Conservation (phyloP, 2,113 vertebrate genomes). For the Eleginops maclovinus region DNA sequence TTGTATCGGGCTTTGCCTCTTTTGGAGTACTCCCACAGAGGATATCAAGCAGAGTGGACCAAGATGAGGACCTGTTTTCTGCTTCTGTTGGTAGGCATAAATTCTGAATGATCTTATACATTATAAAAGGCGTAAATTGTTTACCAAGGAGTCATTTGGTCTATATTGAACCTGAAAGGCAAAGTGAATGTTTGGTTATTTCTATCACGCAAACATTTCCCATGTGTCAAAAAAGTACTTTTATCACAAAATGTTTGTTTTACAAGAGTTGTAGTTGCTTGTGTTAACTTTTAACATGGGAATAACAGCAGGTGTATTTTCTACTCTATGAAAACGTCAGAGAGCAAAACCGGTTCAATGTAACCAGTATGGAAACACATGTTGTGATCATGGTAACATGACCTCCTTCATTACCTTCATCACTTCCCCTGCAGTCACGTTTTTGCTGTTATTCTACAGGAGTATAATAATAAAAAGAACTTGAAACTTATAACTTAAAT, state of each 20-base stretch:
- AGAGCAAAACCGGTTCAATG: constrained; percentile 13
- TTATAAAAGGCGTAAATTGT: not conserved
- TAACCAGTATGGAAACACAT: not conserved
- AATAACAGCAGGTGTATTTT: no score
- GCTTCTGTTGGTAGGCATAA: constrained; percentile 68
- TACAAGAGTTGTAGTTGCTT: not conserved
- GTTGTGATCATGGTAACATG: not conserved
- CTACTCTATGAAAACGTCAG: no score
- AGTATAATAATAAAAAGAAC: no score
- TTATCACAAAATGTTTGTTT: not conserved
- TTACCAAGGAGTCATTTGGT: not conserved
- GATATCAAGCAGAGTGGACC: constrained; percentile 1
- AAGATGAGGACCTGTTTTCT: constrained; percentile 56
- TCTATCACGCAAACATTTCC: no score
- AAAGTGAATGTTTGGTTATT: not conserved
- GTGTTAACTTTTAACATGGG: not conserved
- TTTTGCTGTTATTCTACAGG: not conserved
- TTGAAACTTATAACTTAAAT: not conserved
- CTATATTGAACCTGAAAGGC: not conserved
- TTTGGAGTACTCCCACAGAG: constrained; percentile 11
- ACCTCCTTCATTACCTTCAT: not conserved
- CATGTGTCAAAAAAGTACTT: no score
- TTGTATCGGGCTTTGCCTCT: not conserved
- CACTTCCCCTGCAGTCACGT: not conserved
- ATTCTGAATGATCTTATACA: constrained; percentile 2